These are phyloP conservation scores for Agrochola litura DNA, from an alignment of 2,888 invertebrate species.

Conservation along the genomic window DNA sequence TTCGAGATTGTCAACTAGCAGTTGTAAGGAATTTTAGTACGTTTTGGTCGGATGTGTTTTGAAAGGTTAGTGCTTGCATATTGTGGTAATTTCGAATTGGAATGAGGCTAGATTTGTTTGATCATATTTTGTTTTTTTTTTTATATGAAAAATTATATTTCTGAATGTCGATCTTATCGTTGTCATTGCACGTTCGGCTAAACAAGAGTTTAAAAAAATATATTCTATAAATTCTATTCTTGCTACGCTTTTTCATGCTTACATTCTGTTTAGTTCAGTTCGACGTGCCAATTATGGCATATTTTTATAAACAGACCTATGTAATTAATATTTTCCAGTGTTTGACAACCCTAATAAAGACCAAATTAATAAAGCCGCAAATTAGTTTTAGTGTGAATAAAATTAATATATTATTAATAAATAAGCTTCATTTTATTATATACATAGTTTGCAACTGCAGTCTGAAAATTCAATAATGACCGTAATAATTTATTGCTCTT, in stretches of 20 bases:
- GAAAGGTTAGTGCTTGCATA: not conserved
- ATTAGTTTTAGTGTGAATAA: slow-evolving; percentile 7
- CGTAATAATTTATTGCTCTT: too few species aligned
- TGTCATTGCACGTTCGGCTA: too few species aligned
- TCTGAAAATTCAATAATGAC: too few species aligned
- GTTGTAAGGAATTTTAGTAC: not conserved
- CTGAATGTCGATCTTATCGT: not conserved
- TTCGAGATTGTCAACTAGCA: slow-evolving; percentile 16
- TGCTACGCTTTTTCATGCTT: too few species aligned
- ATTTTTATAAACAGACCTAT: not conserved
- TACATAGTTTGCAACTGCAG: not conserved
- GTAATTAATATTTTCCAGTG: not conserved
- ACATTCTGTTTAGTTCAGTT: not conserved
- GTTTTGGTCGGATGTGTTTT: slow-evolving; percentile 17
- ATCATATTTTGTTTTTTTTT: not conserved
- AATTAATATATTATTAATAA: slow-evolving; percentile 6
- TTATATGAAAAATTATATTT: not conserved
- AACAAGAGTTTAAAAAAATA: too few species aligned
- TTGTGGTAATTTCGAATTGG: not conserved
- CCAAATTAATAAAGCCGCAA: slow-evolving; percentile 25
- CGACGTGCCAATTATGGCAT: not conserved
- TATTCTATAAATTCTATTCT: too few species aligned
- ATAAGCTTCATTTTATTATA: not conserved
- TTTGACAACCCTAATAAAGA: slow-evolving; percentile 14
- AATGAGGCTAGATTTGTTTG: not conserved